Base-by-base conservation (phyloP, 2,797 vertebrate species). In the Diglossa cyanea region DNA sequence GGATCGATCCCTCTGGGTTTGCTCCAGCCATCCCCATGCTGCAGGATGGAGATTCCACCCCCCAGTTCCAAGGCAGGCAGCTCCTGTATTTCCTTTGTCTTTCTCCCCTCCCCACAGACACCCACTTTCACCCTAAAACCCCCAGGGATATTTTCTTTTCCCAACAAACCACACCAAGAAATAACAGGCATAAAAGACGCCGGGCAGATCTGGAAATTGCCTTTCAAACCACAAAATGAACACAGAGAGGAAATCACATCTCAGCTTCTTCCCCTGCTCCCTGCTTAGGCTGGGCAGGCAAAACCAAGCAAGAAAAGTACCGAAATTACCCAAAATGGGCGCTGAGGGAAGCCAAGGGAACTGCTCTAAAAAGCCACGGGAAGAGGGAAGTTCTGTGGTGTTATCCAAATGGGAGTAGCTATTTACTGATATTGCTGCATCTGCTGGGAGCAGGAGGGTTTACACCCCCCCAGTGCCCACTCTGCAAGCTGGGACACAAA, bases 201-300 rank as follows among this genome's bases (percentile, higher is more conserved):
- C 0, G 0, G 55, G 57, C 25, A 71, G 91, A 63, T 83, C 67
- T 86, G 82, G 67, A 91, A 94, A 86, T 30, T 57, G 28, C 72
- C 81, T 71, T 93, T 63, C 68, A 89, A 94, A 86, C 85, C 92
- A 76, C 90, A 86, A 72, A 90, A 81, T 73, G 63, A 93, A 90
- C 9, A 28, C 47, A 86, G 72, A 91, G 55, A 91, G 88, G 87
- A 94, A 95, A 80, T 82, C 48, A 12, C 85, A 74, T 85, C 60
- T 79, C 82, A 77, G 60, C 50, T 73, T 61, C 65, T 90, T 70
- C 15, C 44, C 23, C 10, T 6, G n/a, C 40, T 60, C 47, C 45
- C 9, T 37, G 23, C 7, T 33, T 58, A 1, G 1, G 24, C 0
- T 33, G 21, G 75, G 81, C 71, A 85, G 47, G 63, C 62, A 75